These are phyloP conservation scores for Odontocolon sp. DNA, from an alignment of 2,888 invertebrate species.

Conservation along the genomic window DNA sequence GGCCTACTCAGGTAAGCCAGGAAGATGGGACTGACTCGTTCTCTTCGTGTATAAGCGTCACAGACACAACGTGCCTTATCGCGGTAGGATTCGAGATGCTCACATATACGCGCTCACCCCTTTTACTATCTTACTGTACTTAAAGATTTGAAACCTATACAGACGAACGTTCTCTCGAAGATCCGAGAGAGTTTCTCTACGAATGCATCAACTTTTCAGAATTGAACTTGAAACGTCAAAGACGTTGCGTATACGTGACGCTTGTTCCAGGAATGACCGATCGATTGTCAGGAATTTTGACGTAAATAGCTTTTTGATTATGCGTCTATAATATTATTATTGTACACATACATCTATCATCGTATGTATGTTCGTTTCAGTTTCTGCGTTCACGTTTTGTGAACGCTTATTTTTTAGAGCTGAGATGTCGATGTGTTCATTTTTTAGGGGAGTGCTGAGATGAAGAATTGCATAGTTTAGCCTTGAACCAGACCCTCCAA, in stretches of 20 bases:
- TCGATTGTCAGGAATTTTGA: neutral
- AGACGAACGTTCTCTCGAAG: neutral
- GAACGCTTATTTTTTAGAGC: too few relatives aligned
- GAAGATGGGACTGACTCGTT: slow-evolving; percentile 33
- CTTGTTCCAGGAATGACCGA: neutral
- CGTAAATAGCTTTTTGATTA: neutral
- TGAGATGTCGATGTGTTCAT: too few relatives aligned
- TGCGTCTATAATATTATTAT: neutral
- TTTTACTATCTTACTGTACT: neutral
- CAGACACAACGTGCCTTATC: slow-evolving; percentile 20
- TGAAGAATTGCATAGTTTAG: neutral
- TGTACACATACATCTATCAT: too few relatives aligned
- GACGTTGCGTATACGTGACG: neutral
- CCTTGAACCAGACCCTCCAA: slow-evolving; percentile 4
- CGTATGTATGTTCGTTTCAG: too few relatives aligned
- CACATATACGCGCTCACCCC: neutral
- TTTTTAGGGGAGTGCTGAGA: too few relatives aligned
- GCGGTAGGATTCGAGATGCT: slow-evolving; percentile 1
- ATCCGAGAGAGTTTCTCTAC: neutral
- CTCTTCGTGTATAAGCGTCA: neutral
- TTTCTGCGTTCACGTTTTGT: too few relatives aligned
- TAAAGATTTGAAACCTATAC: neutral
- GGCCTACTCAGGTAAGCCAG: slow-evolving; percentile 56
- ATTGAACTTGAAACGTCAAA: neutral
- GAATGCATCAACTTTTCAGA: neutral